Percentiles rank a stretch among this genome's conserved stretches.
phyloP scores from a whole-genome alignment of 2,113 vertebrate genomes.

The Ardeotis arabs region DNA sequence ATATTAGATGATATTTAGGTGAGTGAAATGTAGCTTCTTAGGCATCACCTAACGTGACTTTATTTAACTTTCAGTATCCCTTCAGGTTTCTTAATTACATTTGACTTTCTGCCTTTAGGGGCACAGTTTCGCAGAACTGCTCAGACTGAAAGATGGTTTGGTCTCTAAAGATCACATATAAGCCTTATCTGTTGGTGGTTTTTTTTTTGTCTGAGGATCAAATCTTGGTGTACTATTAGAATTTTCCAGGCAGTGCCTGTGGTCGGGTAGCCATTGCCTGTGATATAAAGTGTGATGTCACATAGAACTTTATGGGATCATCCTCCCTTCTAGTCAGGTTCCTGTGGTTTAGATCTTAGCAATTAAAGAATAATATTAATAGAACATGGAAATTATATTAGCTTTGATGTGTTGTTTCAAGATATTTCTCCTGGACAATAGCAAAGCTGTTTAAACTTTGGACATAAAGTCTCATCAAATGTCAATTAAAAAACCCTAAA shows the following conservation, averaged over 20 bases:
- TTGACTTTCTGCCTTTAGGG: neutral
- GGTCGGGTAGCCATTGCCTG: neutral
- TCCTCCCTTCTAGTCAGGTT: constrained; percentile 9
- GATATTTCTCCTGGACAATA: neutral
- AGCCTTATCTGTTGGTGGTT: neutral
- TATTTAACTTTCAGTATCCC: neutral
- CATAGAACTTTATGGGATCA: neutral
- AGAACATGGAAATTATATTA: constrained; percentile 22
- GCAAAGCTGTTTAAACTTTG: constrained; percentile 32
- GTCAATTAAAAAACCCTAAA: neutral
- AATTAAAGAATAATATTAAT: constrained; percentile 39
- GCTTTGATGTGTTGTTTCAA: constrained; percentile 14
- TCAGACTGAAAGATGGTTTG: constrained; percentile 16
- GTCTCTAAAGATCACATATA: neutral
- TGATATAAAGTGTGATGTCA: neutral
- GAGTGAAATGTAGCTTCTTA: neutral
- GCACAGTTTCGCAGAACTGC: neutral
- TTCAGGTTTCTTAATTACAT: constrained; percentile 21
- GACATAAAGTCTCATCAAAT: constrained; percentile 11
- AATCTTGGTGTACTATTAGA: constrained; percentile 28
- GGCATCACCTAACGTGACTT: neutral
- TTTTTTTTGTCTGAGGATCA: neutral
- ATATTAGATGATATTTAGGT: neutral
- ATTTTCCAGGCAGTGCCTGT: neutral
- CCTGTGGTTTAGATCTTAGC: neutral